Conservation (phyloP, 2,888 invertebrate species). For the Muscina levida region DNA sequence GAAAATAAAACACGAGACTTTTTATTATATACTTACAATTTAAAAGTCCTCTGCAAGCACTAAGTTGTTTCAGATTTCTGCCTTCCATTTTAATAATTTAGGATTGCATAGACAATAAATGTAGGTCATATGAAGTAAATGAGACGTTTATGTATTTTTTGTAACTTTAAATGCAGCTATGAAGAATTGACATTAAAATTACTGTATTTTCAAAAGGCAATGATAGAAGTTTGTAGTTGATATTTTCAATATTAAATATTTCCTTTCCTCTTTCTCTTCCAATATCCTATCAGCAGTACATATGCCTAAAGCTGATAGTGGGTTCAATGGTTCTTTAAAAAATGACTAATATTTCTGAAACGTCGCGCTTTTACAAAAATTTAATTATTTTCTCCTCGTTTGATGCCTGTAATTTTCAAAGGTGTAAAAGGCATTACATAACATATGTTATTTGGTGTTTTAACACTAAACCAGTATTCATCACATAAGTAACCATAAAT, state of each 20-base stretch:
- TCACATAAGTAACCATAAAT: constrained; percentile 33
- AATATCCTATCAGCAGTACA: constrained; percentile 40
- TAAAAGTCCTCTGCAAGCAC: constrained; percentile 28
- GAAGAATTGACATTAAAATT: constrained; percentile 45
- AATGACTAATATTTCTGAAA: constrained; percentile 36
- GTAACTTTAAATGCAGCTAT: constrained; percentile 41
- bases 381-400: constrained; percentile 38
- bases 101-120: constrained; percentile 18
- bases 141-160: background rate
- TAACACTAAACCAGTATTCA: constrained; percentile 32
- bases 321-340: constrained; percentile 31
- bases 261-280: constrained; percentile 25
- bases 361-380: constrained; percentile 24
- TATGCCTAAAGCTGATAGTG: constrained; percentile 44
- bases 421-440: constrained; percentile 30
- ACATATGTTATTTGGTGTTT: constrained; percentile 45
- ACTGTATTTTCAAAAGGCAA: constrained; percentile 46
- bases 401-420: constrained; percentile 37
- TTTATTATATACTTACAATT: constrained; percentile 33
- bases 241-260: constrained; percentile 17
- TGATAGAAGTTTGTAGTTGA: constrained; percentile 42
- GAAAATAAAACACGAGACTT: background rate
- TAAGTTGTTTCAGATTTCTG: constrained; percentile 33
- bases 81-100: constrained; percentile 36
- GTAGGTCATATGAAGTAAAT: constrained; percentile 11